A percentile compares a stretch with the other conserved stretches of the same genome.
These are phyloP conservation scores for Atherinosoma microstoma DNA, from an alignment of 2,797 vertebrate species.

Conservation along the genomic window DNA sequence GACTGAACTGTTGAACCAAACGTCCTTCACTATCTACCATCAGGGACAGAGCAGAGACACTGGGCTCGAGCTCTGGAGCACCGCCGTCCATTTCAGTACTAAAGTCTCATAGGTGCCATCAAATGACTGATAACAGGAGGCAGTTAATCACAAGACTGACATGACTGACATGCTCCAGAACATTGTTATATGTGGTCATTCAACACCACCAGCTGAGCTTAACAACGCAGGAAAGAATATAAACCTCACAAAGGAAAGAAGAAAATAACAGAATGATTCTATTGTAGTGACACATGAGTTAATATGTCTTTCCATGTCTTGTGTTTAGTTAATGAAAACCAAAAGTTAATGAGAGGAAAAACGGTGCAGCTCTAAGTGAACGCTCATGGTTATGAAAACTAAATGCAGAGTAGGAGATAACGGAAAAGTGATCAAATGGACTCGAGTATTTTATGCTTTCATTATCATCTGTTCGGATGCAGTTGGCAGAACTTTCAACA, in stretches of 20 bases:
- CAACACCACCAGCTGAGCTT: constrained; percentile 27
- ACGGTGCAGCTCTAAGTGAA: background rate
- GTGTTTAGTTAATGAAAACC: constrained; percentile 20
- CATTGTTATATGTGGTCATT: constrained; percentile 24
- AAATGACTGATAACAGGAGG: background rate
- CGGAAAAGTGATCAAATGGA: background rate
- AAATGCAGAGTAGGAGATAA: constrained; percentile 11
- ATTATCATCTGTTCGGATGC: constrained; percentile 33
- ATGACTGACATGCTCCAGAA: constrained; percentile 13
- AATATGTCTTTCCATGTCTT: constrained; percentile 7
- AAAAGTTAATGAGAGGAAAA: background rate
- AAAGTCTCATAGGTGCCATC: constrained; percentile 19
- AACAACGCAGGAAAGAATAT: constrained; percentile 6
- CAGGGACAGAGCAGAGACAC: background rate
- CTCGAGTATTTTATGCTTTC: constrained; percentile 7
- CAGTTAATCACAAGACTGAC: background rate
- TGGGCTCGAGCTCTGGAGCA: background rate
- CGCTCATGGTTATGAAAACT: background rate
- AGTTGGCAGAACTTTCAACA: constrained; percentile 36
- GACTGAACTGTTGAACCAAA: constrained; percentile 7
- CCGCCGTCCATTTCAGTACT: background rate
- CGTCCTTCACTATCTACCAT: constrained; percentile 12
- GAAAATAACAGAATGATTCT: background rate
- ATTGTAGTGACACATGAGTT: constrained; percentile 8
- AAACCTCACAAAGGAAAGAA: constrained; percentile 15